Conservation (phyloP, 30 jellyfish, hydroid and myxozoan species). For the Phacellophora camtschatica region DNA sequence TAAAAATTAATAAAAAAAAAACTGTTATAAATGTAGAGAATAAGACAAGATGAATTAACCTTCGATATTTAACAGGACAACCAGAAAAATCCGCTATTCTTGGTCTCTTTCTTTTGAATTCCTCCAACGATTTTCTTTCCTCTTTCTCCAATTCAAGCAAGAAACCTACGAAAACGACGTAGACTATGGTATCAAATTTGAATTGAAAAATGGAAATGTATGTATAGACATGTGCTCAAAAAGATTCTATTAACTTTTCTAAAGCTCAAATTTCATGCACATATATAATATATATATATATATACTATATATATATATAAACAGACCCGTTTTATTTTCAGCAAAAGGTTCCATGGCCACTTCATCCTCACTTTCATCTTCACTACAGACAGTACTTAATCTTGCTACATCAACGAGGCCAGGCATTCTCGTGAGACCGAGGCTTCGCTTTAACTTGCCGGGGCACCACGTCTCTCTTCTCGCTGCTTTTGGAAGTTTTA, state of each 20-base stretch:
- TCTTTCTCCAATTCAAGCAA: constrained; percentile 29
- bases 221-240: too few relatives aligned
- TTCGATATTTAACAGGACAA: background rate
- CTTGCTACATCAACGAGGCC: background rate
- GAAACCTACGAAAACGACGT: background rate
- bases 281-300: too few relatives aligned
- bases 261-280: too few relatives aligned
- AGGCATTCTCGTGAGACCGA: constrained; percentile 1
- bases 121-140: constrained; percentile 48
- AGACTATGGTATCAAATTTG: background rate
- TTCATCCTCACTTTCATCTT: constrained; percentile 32
- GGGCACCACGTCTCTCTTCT: constrained; percentile 96
- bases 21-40: too few relatives aligned
- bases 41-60: background rate
- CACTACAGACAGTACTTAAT: background rate
- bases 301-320: too few relatives aligned
- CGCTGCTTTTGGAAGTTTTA: constrained; percentile 16
- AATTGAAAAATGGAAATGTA: too few relatives aligned
- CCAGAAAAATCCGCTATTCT: background rate
- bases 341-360: background rate
- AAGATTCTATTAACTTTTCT: too few relatives aligned
- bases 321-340: constrained; percentile 15
- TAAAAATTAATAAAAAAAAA: background rate
- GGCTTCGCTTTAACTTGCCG: constrained; percentile 69
- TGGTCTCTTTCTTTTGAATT: constrained; percentile 24